Evolutionary conservation across 2,888 invertebrate species (phyloP).

Genomic region (Iselma pallidipennis): DNA sequence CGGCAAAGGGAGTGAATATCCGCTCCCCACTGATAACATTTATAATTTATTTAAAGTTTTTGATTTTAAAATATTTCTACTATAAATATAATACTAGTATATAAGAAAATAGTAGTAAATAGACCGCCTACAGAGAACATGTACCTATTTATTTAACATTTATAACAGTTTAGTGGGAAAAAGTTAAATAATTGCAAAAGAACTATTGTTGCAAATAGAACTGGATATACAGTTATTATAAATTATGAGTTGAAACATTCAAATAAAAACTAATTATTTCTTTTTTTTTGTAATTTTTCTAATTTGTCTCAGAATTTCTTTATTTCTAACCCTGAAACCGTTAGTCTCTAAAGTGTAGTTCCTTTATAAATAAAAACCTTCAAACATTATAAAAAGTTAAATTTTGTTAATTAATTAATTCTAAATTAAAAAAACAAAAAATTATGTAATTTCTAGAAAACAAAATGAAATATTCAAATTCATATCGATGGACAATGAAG

Average conservation of each 20-base stretch:
- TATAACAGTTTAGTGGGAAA: constrained; percentile 7
- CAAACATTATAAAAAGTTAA: too few species aligned
- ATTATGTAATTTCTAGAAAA: background rate
- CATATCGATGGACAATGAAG: too few species aligned
- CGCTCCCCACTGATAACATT: too few species aligned
- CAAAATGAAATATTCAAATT: constrained; percentile 9
- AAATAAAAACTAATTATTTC: background rate
- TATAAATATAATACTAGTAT: background rate
- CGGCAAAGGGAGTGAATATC: too few species aligned
- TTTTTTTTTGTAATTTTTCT: background rate
- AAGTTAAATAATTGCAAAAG: background rate
- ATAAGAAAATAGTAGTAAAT: background rate
- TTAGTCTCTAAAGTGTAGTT: too few species aligned
- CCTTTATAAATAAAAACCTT: too few species aligned
- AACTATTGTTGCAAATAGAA: constrained; percentile 4
- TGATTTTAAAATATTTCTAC: too few species aligned
- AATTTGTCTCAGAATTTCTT: background rate
- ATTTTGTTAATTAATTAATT: too few species aligned
- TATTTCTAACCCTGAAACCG: too few species aligned
- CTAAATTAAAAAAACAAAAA: too few species aligned
- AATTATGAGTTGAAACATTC: background rate
- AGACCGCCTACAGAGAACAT: background rate
- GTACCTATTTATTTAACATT: background rate
- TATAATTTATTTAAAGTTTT: too few species aligned
- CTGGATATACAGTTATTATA: background rate